phyloP scores from a whole-genome alignment of 2,113 vertebrate genomes.

The Paedocypris sp. region DNA sequence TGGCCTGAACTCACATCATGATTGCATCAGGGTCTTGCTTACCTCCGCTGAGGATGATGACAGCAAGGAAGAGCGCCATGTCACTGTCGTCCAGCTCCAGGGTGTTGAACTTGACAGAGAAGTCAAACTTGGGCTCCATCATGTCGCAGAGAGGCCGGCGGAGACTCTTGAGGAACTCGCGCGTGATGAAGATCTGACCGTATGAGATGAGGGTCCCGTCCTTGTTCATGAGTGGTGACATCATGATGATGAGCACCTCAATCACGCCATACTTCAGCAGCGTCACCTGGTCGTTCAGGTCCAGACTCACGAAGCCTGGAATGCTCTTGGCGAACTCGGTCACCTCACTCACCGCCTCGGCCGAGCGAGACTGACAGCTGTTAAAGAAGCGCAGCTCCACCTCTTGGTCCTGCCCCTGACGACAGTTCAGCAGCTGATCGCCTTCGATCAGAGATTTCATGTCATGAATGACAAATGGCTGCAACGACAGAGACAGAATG shows the following conservation, averaged over 20 bases:
- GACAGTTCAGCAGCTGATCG: conserved; percentile 86
- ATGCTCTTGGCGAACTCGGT: conserved; percentile 97
- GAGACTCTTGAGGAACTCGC: conserved; percentile 95
- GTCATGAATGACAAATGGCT: conserved; percentile 97
- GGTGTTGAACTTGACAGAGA: conserved; percentile 94
- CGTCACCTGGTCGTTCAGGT: conserved; percentile 97
- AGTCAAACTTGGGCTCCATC: conserved; percentile 98
- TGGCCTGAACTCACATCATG: neutral
- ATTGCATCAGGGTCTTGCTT: conserved; percentile 36
- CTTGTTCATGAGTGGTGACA: conserved; percentile 96
- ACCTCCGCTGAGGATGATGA: conserved; percentile 98
- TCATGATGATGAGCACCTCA: conserved; percentile 90
- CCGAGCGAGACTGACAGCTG: conserved; percentile 87
- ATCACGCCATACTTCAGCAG: conserved; percentile 94
- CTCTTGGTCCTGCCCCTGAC: conserved; percentile 62
- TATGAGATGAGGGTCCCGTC: conserved; percentile 91
- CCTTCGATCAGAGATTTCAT: conserved; percentile 94
- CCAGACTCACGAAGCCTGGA: conserved; percentile 82
- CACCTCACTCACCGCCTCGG: conserved; percentile 90
- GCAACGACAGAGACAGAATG: neutral
- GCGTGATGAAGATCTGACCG: conserved; percentile 95
- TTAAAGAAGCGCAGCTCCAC: conserved; percentile 91
- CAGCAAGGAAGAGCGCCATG: conserved; percentile 94
- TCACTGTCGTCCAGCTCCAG: conserved; percentile 96
- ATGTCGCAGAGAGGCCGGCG: conserved; percentile 91